Percentiles rank a stretch among this genome's conserved stretches.
Evolutionary conservation across 1,140 invertebrate species (phyloP).

Genomic region (Heliconius nattereri): DNA sequence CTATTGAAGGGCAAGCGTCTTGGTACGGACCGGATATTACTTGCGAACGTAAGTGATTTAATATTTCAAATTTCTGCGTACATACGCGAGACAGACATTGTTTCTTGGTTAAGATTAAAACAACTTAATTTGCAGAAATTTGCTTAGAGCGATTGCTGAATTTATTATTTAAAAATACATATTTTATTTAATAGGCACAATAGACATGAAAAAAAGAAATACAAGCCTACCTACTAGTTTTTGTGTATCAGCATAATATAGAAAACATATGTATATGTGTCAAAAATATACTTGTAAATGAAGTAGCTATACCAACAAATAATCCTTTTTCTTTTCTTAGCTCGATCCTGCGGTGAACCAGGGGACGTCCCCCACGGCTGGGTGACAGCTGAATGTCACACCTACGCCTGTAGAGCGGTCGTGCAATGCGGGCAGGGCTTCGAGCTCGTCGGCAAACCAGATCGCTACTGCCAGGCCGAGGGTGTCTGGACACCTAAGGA

Average conservation of each 20-base stretch:
- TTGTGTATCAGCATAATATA: too few species aligned
- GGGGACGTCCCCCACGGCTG: slow-evolving; percentile 94
- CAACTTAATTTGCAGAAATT: too few species aligned
- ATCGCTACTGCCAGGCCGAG: slow-evolving; percentile 92
- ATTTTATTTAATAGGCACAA: too few species aligned
- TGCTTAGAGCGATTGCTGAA: too few species aligned
- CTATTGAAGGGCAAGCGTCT: slow-evolving; percentile 91
- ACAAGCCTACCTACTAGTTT: too few species aligned
- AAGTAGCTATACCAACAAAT: too few species aligned
- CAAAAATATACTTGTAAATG: too few species aligned
- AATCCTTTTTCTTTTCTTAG: slow-evolving; percentile 71
- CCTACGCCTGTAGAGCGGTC: slow-evolving; percentile 93
- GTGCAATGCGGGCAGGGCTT: slow-evolving; percentile 97
- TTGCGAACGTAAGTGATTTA: slow-evolving; percentile 78
- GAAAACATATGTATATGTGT: too few species aligned
- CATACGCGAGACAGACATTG: too few species aligned
- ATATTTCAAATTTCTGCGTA: background rate
- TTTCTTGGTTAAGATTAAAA: too few species aligned
- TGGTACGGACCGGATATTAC: slow-evolving; percentile 97
- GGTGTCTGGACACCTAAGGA: slow-evolving; percentile 95
- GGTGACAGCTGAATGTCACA: slow-evolving; percentile 95
- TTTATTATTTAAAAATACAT: too few species aligned
- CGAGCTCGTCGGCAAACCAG: slow-evolving; percentile 92
- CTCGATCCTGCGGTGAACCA: slow-evolving; percentile 92
- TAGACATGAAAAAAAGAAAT: too few species aligned